Base-by-base conservation (phyloP, 2,888 invertebrate species). In the Trachelus tabidus region DNA sequence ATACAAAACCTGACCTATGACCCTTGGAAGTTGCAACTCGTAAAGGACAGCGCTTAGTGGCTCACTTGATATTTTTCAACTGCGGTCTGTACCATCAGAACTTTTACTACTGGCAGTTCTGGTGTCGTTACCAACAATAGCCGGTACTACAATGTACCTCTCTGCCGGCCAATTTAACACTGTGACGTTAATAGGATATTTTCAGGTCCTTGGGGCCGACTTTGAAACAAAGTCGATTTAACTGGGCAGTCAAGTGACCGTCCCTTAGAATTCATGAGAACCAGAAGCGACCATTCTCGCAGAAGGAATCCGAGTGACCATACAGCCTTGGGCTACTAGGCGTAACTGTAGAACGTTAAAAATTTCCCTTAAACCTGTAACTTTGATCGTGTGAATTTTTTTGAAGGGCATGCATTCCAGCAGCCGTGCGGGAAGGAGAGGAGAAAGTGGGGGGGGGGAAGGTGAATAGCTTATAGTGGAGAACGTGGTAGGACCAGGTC, bases 401-500 rank as follows among this genome's bases (percentile, higher is more conserved):
- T 56, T 23, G 56, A 9, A 23, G 56, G 23, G 9, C 9, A 56
- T 23, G 56, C 56, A 56, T 56, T 56, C 30, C 30, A 68, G 73
- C 33, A 77, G 30, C 12, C 12, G 12, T 3, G 35, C 12, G 12
- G 37, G 30, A 30, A 12, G 73, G 12, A 35, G 23, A 30, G 34
- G 31, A 23, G 34, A 15, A 31, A 34, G 35, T 30, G 34, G 9
- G 15, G 31, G 34, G 34, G 4, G 23, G 40, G 40, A 12, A 6
- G 40, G 0, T 23, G 71, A 71, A 34, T 15, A 33, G 71, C 11
- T 71, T 71, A 34, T 23, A 71, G 34, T 23, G 34, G 74, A 40
- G 74, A 40, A 74, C 74, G 74, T 71, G 31, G 71, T 71, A 30
- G 75, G 71, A 80, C 78, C 73, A 75, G 69, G 75, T 73, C 73